A percentile compares a stretch with the other conserved stretches of the same genome.
phyloP scores from a whole-genome alignment of 2,888 invertebrate genomes.

The Maniola hyperantus region DNA sequence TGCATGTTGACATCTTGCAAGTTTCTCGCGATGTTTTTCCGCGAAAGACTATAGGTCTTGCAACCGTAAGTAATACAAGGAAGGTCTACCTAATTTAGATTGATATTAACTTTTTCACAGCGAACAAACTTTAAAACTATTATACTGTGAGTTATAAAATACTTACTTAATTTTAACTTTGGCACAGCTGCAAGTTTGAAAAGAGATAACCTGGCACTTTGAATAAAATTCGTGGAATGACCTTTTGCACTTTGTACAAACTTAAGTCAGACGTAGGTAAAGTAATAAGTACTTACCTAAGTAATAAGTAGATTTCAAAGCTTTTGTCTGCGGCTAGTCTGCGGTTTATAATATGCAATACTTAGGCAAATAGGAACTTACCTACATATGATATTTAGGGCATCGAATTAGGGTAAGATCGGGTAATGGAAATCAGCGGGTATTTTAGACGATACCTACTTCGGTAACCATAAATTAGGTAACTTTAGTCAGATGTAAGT shows the following conservation, averaged over 20 bases:
- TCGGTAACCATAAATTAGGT: no score
- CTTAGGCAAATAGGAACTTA: no score
- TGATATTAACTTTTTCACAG: conserved; percentile 14
- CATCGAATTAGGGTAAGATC: no score
- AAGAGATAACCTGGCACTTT: conserved; percentile 23
- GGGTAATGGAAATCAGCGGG: no score
- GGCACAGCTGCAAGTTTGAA: conserved; percentile 23
- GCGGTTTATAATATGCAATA: background rate
- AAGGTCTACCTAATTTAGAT: no score
- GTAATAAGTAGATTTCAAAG: conserved; percentile 8
- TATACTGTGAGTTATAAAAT: conserved; percentile 12
- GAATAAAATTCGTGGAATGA: conserved; percentile 24
- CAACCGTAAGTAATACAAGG: no score
- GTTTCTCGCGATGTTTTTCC: no score
- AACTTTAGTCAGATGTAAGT: no score
- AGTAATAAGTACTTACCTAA: background rate
- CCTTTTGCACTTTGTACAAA: conserved; percentile 15
- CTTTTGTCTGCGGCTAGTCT: conserved; percentile 10
- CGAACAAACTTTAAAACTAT: conserved; percentile 20
- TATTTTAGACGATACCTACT: no score
- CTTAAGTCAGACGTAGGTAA: background rate
- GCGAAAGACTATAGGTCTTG: no score
- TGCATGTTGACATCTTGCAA: no score
- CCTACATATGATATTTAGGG: no score
- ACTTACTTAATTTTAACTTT: conserved; percentile 25